phyloP scores from a whole-genome alignment of 2,113 vertebrate species.

The Kryptolebias marmoratus region DNA sequence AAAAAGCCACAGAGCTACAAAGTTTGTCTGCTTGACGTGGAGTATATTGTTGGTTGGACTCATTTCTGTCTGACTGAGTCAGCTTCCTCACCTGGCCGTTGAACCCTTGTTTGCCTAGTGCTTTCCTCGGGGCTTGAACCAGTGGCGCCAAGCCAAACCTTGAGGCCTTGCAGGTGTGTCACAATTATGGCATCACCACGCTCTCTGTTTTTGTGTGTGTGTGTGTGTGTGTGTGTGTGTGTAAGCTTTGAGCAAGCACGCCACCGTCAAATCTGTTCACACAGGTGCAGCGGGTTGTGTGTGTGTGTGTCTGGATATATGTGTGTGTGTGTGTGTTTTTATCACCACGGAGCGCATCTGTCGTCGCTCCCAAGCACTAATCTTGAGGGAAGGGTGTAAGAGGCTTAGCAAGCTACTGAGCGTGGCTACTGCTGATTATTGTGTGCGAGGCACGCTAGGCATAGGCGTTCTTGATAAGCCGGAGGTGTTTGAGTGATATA shows the following conservation, averaged over 20 bases:
- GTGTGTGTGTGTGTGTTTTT: conserved; percentile 68
- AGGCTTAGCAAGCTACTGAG: conserved; percentile 84
- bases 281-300: conserved; percentile 67
- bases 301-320: conserved; percentile 36
- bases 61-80: conserved; percentile 49
- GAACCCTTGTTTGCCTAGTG: conserved; percentile 70
- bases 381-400: conserved; percentile 86
- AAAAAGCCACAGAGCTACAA: conserved; percentile 32
- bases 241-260: conserved; percentile 68
- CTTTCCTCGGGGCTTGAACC: conserved; percentile 54
- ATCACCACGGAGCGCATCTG: conserved; percentile 80
- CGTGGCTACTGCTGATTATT: conserved; percentile 82
- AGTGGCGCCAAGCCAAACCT: conserved; percentile 65
- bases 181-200: conserved; percentile 58
- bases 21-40: conserved; percentile 25
- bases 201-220: conserved; percentile 37
- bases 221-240: conserved; percentile 33
- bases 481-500: conserved; percentile 83
- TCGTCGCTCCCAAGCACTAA: conserved; percentile 82
- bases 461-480: conserved; percentile 82
- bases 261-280: conserved; percentile 77
- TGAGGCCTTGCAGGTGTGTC: conserved; percentile 75
- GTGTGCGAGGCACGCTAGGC: conserved; percentile 79
- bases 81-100: conserved; percentile 71
- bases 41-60: conserved; percentile 38